phyloP scores from a whole-genome alignment of 2,113 vertebrate genomes.

The Pagrus major region DNA sequence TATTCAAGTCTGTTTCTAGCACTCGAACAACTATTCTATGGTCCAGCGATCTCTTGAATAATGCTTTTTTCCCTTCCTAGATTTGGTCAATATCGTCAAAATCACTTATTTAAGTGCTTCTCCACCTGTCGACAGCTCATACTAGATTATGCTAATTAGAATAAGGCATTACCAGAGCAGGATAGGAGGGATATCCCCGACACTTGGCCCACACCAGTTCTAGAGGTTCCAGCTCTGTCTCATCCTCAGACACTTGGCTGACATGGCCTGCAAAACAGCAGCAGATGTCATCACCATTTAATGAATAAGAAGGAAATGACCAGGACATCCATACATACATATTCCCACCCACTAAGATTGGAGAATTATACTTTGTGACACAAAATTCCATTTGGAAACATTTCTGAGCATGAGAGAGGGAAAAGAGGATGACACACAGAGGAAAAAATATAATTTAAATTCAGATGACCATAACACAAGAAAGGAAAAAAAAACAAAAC shows the following conservation, averaged over 20 bases:
- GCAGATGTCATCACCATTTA: neutral
- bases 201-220: constrained; percentile 99
- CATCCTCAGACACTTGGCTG: constrained; percentile 87
- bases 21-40: neutral
- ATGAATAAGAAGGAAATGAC: neutral
- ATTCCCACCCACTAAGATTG: neutral
- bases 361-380: neutral
- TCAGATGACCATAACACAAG: neutral
- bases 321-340: neutral
- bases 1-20: neutral
- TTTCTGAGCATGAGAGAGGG: neutral
- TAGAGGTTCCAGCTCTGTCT: constrained; percentile 91
- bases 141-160: neutral
- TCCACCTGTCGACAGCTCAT: neutral
- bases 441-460: neutral
- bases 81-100: too few species aligned
- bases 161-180: constrained; percentile 91
- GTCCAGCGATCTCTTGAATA: too few species aligned
- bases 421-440: neutral
- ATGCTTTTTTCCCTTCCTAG: too few species aligned
- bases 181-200: constrained; percentile 98
- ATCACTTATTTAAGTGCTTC: neutral
- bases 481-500: neutral
- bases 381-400: neutral
- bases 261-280: constrained; percentile 82